phyloP scores from a whole-genome alignment of 1,140 invertebrate genomes.

The Carcinoscorpius rotundicauda region DNA sequence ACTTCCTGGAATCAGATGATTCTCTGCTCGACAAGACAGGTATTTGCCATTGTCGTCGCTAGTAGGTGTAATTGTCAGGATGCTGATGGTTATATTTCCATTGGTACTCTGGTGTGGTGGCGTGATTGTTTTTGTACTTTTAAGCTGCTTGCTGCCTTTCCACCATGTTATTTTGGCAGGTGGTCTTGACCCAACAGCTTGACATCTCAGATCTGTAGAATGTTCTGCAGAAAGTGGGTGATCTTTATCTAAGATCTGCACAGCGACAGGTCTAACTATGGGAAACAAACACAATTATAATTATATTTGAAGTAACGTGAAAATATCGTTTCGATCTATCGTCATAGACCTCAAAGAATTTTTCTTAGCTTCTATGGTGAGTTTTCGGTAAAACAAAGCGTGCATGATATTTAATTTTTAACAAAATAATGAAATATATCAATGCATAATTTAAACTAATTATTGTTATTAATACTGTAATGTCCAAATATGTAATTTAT shows the following conservation, averaged over 20 bases:
- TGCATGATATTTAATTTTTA: no score
- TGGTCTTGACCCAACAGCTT: conserved; percentile 67
- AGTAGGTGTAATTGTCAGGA: conserved; percentile 20
- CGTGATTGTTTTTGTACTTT: conserved; percentile 2
- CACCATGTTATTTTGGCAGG: conserved; percentile 73
- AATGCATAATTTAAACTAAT: no score
- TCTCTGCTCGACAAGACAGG: conserved; percentile 22
- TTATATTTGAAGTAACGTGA: no score
- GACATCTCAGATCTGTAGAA: conserved; percentile 40
- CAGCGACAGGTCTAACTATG: not conserved
- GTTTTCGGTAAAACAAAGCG: no score
- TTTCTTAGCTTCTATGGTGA: no score
- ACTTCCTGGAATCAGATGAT: conserved; percentile 34
- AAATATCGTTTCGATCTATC: no score
- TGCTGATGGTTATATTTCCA: conserved; percentile 19
- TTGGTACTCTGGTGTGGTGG: conserved; percentile 7
- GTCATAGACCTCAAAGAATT: no score
- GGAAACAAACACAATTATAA: not conserved
- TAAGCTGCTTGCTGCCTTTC: conserved; percentile 51
- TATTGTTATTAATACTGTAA: no score
- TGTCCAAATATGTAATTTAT: no score
- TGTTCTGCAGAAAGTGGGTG: not conserved
- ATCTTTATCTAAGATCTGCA: not conserved
- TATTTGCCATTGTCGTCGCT: conserved; percentile 17
- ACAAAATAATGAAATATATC: no score